These are phyloP conservation scores for Drosophila murphyi DNA, from an alignment of 1,140 invertebrate species.

Conservation along the genomic window DNA sequence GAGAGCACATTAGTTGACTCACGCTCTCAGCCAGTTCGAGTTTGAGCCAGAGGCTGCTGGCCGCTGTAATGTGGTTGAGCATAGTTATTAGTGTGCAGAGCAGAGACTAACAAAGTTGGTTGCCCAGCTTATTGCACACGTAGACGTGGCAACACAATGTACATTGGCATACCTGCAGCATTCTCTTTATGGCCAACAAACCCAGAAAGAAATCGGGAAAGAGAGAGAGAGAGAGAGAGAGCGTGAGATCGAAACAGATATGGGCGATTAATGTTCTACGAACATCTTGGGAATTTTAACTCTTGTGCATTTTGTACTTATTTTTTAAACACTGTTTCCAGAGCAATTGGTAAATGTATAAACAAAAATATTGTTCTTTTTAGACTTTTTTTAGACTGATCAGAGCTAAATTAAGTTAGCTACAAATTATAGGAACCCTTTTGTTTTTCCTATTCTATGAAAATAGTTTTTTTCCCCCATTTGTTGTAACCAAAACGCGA, in stretches of 20 bases:
- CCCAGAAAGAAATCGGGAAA: background rate
- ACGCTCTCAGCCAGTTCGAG: background rate
- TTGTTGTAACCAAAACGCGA: too few relatives aligned
- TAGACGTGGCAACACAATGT: slow-evolving; percentile 9
- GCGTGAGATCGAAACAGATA: slow-evolving; percentile 6
- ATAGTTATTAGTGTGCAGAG: slow-evolving; percentile 7
- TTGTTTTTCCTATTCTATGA: too few relatives aligned
- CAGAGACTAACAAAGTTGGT: slow-evolving; percentile 4
- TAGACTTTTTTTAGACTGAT: background rate
- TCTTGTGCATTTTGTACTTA: background rate
- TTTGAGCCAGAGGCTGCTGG: slow-evolving; percentile 2
- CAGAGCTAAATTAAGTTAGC: background rate
- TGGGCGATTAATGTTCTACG: background rate
- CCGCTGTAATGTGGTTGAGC: slow-evolving; percentile 7
- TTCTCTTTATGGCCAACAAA: slow-evolving; percentile 15
- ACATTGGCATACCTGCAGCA: slow-evolving; percentile 2
- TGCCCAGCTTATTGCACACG: background rate
- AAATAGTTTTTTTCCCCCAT: too few relatives aligned
- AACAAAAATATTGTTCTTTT: background rate
- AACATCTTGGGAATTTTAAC: slow-evolving; percentile 20
- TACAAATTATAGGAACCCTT: too few relatives aligned
- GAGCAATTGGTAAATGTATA: background rate
- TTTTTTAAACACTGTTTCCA: background rate
- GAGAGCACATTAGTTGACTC: background rate
- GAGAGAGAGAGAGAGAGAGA: slow-evolving; percentile 12